phyloP scores from a whole-genome alignment of 1,140 invertebrate genomes.

The Dermatophagoides farinae region DNA sequence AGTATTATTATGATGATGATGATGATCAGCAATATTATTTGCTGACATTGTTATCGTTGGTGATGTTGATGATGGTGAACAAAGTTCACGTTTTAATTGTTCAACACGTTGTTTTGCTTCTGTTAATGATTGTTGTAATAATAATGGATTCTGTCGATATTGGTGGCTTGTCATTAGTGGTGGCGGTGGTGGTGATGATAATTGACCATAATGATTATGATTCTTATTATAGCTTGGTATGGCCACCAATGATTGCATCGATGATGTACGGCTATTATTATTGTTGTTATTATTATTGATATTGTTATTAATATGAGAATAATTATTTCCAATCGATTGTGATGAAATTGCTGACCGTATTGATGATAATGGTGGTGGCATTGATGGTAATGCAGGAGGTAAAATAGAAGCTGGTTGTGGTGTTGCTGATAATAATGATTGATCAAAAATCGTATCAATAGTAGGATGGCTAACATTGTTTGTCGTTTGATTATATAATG shows the following conservation, averaged over 20 bases:
- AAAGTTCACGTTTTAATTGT: conserved; percentile 14
- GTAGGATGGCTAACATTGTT: background rate
- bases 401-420: background rate
- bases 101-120: conserved; percentile 14
- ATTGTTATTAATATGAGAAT: no score
- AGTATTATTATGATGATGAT: no score
- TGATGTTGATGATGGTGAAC: no score
- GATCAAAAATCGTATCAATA: background rate
- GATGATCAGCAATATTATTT: no score
- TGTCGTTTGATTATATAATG: no score
- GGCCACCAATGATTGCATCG: background rate
- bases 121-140: conserved; percentile 11
- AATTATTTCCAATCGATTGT: background rate
- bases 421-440: background rate
- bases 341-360: background rate
- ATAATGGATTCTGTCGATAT: background rate
- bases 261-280: background rate
- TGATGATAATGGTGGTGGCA: background rate
- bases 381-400: background rate
- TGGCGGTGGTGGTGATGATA: background rate
- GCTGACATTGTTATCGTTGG: no score
- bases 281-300: no score
- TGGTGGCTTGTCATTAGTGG: background rate
- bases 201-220: background rate
- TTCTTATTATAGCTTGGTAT: background rate